Conservation (phyloP, 2,113 vertebrate genomes). For the Mustela nigripes region DNA sequence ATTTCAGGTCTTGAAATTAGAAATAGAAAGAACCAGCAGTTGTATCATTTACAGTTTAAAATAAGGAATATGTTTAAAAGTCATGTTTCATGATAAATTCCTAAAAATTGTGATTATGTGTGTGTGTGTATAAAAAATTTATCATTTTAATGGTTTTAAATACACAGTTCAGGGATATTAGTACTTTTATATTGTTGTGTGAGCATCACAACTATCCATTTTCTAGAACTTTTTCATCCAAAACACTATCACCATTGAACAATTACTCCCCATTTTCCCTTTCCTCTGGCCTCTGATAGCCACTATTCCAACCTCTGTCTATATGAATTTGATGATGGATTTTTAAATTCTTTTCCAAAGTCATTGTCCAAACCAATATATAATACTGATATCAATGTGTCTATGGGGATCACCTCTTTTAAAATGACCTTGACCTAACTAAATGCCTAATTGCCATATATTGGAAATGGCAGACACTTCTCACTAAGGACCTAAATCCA, state of each 20-base stretch:
- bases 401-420: neutral
- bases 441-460: neutral
- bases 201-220: neutral
- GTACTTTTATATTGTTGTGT: neutral
- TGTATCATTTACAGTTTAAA: constrained; percentile 8
- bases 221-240: neutral
- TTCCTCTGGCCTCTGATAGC: neutral
- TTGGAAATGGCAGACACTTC: constrained; percentile 3
- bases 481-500: neutral
- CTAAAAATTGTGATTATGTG: neutral
- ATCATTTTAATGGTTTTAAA: neutral
- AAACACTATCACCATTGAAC: neutral
- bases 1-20: neutral
- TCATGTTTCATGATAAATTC: neutral
- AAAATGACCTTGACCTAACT: constrained; percentile 43
- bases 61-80: neutral
- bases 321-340: neutral
- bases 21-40: neutral
- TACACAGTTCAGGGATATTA: neutral
- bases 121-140: neutral
- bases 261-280: neutral
- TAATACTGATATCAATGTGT: neutral
- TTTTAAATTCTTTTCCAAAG: neutral
- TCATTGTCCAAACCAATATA: neutral
- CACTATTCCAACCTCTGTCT: neutral